Conservation (phyloP, 2,888 invertebrate species). For the Lithophane socia region DNA sequence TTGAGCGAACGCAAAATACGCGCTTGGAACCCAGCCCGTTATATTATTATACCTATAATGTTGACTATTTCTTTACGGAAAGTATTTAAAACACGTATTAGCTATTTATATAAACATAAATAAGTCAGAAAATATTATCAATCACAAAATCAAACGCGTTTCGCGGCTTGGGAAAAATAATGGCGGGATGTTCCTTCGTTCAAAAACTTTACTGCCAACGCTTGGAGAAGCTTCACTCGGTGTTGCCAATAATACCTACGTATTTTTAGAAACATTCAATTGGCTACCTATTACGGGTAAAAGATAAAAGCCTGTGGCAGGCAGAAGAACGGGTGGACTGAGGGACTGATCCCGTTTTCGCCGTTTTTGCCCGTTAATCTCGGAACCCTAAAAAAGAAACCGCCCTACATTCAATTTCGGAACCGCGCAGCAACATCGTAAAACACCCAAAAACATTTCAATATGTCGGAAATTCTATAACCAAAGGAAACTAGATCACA, state of each 20-base stretch:
- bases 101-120: background rate
- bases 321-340: too few relatives aligned
- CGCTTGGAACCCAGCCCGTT: too few relatives aligned
- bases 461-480: conserved; percentile 52
- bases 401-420: conserved; percentile 6
- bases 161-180: background rate
- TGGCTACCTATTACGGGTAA: background rate
- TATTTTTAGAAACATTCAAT: background rate
- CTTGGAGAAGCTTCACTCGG: background rate
- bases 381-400: conserved; percentile 7
- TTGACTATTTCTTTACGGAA: background rate
- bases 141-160: background rate
- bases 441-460: conserved; percentile 44
- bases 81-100: background rate
- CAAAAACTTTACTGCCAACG: background rate
- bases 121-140: background rate
- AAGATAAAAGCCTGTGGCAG: background rate
- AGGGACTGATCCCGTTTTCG: background rate
- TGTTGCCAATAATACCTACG: background rate
- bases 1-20: background rate
- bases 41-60: background rate
- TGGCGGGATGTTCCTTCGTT: background rate
- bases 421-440: conserved; percentile 22
- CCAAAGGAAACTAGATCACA: conserved; percentile 56
- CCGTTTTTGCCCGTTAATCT: background rate